Conservation (phyloP, 2,797 vertebrate genomes). For the Enteromius paludinosus region DNA sequence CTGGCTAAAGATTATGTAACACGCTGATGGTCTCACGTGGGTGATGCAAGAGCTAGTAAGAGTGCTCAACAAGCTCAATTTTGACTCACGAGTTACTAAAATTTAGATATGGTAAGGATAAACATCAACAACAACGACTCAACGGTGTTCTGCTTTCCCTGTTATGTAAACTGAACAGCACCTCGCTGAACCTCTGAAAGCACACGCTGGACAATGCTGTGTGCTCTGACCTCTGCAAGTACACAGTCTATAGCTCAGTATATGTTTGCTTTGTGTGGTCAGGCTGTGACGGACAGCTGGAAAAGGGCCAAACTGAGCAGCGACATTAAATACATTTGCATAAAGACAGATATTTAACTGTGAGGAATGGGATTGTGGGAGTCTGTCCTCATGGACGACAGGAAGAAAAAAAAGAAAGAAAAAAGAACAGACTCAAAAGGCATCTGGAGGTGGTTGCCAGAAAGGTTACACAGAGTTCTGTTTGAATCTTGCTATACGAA, state of each 20-base stretch:
- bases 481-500: slow-evolving; percentile 28
- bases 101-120: not conserved
- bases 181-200: not conserved
- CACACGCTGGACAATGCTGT: slow-evolving; percentile 4
- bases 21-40: not conserved
- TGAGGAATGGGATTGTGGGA: not conserved
- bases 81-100: not conserved
- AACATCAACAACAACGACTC: not conserved
- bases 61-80: slow-evolving; percentile 2
- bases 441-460: slow-evolving; percentile 53
- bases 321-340: slow-evolving; percentile 13
- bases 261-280: slow-evolving; percentile 16
- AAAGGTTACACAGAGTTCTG: slow-evolving; percentile 43
- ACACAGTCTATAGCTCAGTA: slow-evolving; percentile 8
- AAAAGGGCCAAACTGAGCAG: not conserved
- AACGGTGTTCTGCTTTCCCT: not conserved
- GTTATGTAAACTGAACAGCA: slow-evolving; percentile 12
- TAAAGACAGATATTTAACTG: not conserved
- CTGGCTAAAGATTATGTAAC: not conserved
- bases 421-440: slow-evolving; percentile 28
- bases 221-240: slow-evolving; percentile 26
- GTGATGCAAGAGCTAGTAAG: slow-evolving; percentile 11
- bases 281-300: not conserved
- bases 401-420: too few species aligned
- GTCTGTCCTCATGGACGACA: slow-evolving; percentile 12